Evolutionary conservation across 1,140 invertebrate species (phyloP).

Genomic region (Sinonovacula constricta): DNA sequence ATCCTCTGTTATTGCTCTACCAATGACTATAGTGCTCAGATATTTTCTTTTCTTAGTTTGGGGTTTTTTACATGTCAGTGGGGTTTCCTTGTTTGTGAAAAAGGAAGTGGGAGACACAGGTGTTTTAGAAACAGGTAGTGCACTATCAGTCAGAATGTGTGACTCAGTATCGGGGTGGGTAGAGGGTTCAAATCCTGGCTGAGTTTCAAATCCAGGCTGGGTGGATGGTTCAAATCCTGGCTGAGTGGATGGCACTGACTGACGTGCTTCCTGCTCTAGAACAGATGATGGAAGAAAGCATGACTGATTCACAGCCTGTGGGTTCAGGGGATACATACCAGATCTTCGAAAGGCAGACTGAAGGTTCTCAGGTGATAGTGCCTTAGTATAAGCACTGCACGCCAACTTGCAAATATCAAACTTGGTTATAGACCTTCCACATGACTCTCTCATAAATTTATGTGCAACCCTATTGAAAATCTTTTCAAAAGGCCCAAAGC

Average conservation of each 20-base stretch:
- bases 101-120: constrained; percentile 7
- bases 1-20: constrained; percentile 13
- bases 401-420: no score
- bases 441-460: constrained; percentile 6
- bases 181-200: no score
- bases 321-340: constrained; percentile 3
- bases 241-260: background rate
- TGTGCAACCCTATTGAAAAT: constrained; percentile 28
- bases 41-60: constrained; percentile 21
- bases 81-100: no score
- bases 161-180: constrained; percentile 2
- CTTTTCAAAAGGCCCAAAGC: constrained; percentile 24
- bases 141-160: background rate
- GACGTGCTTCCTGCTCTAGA: no score
- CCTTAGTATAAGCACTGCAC: no score
- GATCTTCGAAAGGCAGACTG: constrained; percentile 3
- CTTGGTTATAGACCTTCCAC: no score
- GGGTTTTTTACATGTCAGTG: no score
- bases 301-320: no score
- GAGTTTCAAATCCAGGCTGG: no score
- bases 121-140: background rate
- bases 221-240: constrained; percentile 12
- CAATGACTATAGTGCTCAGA: constrained; percentile 14
- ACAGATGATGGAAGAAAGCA: no score
- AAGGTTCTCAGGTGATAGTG: background rate